phyloP scores from a whole-genome alignment of 2,888 invertebrate genomes.

The Ceraclea dissimilis region DNA sequence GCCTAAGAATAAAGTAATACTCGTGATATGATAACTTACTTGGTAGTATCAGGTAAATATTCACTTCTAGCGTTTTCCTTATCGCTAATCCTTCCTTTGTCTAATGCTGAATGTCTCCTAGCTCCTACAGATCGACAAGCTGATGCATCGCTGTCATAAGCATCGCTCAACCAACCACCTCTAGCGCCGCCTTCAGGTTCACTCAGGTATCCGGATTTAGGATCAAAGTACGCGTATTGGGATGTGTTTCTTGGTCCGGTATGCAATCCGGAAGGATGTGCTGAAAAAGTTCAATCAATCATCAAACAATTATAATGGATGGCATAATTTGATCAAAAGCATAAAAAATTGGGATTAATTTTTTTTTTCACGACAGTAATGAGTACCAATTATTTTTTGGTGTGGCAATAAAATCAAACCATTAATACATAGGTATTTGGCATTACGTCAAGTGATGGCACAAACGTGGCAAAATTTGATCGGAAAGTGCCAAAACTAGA shows the following conservation, averaged over 20 bases:
- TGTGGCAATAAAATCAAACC: too few species aligned
- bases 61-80: constrained; percentile 39
- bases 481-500: too few species aligned
- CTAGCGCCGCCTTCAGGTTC: constrained; percentile 44
- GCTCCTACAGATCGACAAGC: constrained; percentile 31
- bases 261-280: constrained; percentile 23
- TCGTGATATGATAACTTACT: constrained; percentile 38
- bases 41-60: constrained; percentile 38
- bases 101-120: constrained; percentile 30
- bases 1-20: too few species aligned
- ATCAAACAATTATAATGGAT: too few species aligned
- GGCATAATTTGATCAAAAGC: too few species aligned
- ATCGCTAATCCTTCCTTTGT: constrained; percentile 33
- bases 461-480: too few species aligned
- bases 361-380: neutral
- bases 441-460: too few species aligned
- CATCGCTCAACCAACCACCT: constrained; percentile 42
- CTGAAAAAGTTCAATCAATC: too few species aligned
- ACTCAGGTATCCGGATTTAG: constrained; percentile 45
- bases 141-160: constrained; percentile 43
- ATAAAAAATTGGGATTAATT: too few species aligned
- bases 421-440: too few species aligned
- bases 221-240: constrained; percentile 48
- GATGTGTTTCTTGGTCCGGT: constrained; percentile 21
- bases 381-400: too few species aligned